phyloP scores from a whole-genome alignment of 2,113 vertebrate genomes.

The Rhinolophus sinicus region DNA sequence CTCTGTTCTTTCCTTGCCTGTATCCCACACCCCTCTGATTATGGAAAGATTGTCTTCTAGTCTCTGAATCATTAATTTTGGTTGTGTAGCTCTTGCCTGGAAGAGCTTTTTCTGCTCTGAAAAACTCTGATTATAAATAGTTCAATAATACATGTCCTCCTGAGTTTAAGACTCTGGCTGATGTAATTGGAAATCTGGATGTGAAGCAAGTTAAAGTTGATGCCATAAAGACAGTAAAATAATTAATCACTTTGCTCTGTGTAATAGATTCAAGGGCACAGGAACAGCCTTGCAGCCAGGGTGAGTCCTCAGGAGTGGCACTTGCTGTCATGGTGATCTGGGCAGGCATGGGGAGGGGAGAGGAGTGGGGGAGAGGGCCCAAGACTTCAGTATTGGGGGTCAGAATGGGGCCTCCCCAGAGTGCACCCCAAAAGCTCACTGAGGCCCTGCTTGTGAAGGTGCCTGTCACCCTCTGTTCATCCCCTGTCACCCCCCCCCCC shows the following conservation, averaged over 20 bases:
- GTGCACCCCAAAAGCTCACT: neutral
- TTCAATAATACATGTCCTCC: slow-evolving; percentile 84
- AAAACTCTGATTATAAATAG: slow-evolving; percentile 84
- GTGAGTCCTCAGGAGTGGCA: neutral
- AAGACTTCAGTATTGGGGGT: accelerated
- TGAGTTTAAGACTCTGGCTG: slow-evolving; percentile 83
- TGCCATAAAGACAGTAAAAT: slow-evolving; percentile 85
- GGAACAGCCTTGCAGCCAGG: slow-evolving; percentile 29
- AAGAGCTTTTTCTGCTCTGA: slow-evolving; percentile 79
- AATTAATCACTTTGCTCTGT: slow-evolving; percentile 83
- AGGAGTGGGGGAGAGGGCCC: neutral
- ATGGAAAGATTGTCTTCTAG: slow-evolving; percentile 80
- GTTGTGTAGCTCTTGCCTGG: slow-evolving; percentile 73
- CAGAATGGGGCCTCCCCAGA: neutral
- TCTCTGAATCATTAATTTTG: slow-evolving; percentile 83
- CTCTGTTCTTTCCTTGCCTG: slow-evolving; percentile 60
- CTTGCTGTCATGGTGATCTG: neutral
- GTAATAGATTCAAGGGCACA: slow-evolving; percentile 85
- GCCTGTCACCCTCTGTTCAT: neutral
- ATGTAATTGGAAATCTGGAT: slow-evolving; percentile 82
- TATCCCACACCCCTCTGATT: slow-evolving; percentile 75
- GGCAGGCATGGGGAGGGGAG: neutral
- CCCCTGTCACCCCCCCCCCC: neutral
- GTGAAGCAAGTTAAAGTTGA: slow-evolving; percentile 83
- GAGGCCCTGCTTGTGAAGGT: neutral